A percentile compares a stretch with the other conserved stretches of the same genome.
Evolutionary conservation across 2,113 vertebrate species (phyloP).

Genomic region (Tenebrosternarchus preto): DNA sequence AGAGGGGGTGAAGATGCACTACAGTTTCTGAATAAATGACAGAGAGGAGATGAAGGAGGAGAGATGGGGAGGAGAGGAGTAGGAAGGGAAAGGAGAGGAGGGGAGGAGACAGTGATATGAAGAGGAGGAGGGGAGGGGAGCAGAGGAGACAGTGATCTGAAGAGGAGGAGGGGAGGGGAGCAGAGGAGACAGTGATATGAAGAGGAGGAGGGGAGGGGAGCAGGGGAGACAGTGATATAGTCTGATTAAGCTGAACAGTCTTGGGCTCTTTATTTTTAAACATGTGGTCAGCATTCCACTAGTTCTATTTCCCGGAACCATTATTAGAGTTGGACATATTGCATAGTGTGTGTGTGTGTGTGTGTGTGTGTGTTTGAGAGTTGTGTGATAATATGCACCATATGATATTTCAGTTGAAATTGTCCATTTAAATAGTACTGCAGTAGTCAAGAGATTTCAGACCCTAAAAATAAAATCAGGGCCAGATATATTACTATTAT

Average conservation of each 20-base stretch:
- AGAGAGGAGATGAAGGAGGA: not conserved
- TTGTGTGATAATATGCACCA: conserved; percentile 51
- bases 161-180: not conserved
- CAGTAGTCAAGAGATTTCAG: not conserved
- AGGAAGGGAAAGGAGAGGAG: not conserved
- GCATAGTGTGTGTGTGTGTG: conserved; percentile 57
- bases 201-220: conserved; percentile 56
- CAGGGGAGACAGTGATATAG: conserved; percentile 71
- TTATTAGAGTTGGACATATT: conserved; percentile 78
- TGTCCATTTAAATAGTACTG: conserved; percentile 13
- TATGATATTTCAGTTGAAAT: conserved; percentile 40
- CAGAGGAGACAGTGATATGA: conserved; percentile 21
- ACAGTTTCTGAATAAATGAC: too few species aligned
- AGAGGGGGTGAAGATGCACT: not conserved
- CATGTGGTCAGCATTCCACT: conserved; percentile 79
- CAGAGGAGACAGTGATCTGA: not conserved
- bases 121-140: not conserved
- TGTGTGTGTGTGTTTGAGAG: conserved; percentile 43
- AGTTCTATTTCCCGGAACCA: conserved; percentile 77
- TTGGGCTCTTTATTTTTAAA: conserved; percentile 77
- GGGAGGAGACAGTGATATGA: too few species aligned
- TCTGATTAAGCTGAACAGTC: conserved; percentile 76
- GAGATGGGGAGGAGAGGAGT: not conserved
- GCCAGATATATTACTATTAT: not conserved
- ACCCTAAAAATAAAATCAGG: not conserved